Percentiles rank a stretch among this genome's conserved stretches.
Evolutionary conservation across 2,888 invertebrate species (phyloP).

Genomic region (Carabus problematicus): DNA sequence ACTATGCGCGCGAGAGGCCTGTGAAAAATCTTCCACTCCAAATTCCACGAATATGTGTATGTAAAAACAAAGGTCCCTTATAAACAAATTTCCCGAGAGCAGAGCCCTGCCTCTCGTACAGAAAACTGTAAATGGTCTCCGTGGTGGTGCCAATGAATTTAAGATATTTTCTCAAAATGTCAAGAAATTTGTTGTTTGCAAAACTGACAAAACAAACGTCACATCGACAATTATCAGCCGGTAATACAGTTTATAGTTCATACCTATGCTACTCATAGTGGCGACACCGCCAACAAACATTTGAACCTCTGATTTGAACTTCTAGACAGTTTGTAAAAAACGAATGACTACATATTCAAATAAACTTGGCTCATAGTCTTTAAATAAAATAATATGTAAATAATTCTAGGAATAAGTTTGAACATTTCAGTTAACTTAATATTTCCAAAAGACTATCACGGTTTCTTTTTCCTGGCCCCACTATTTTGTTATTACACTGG

Average conservation of each 20-base stretch:
- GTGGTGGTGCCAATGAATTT: constrained; percentile 24
- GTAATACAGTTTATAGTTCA: constrained; percentile 15
- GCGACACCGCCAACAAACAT: background rate
- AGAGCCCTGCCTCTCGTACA: constrained; percentile 35
- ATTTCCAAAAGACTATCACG: no score
- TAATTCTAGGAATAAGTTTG: no score
- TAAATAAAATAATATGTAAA: no score
- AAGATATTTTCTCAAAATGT: constrained; percentile 28
- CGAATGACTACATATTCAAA: background rate
- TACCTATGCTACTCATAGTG: background rate
- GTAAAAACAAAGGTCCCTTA: constrained; percentile 17
- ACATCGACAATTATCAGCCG: constrained; percentile 30
- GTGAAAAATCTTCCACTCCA: constrained; percentile 31
- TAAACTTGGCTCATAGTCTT: background rate
- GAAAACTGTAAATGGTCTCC: constrained; percentile 20
- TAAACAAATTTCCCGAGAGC: constrained; percentile 32
- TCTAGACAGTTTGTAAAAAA: background rate
- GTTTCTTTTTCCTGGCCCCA: no score
- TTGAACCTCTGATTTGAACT: background rate
- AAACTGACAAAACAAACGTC: constrained; percentile 40
- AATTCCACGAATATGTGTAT: constrained; percentile 26
- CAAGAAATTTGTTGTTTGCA: constrained; percentile 33
- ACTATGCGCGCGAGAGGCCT: constrained; percentile 27
- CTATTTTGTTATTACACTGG: no score
- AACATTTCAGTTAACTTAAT: no score